Evolutionary conservation across 2,888 invertebrate species (phyloP).

Genomic region (Hesperia comma): DNA sequence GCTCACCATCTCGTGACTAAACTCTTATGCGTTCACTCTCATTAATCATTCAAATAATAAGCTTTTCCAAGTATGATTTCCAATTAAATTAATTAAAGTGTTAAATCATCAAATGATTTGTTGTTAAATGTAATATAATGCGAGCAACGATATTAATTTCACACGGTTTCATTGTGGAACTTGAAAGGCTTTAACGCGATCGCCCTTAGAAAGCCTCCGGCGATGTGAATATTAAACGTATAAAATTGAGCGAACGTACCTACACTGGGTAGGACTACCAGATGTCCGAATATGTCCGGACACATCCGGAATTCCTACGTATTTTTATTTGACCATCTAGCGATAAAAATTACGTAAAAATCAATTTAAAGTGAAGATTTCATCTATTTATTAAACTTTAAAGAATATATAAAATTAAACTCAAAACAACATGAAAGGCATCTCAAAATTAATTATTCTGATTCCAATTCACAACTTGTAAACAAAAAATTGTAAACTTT

Average conservation of each 20-base stretch:
- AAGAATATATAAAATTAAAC: too few relatives aligned
- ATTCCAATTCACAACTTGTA: too few relatives aligned
- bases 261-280: too few relatives aligned
- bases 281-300: too few relatives aligned
- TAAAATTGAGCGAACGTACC: constrained; percentile 3
- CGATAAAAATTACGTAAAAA: too few relatives aligned
- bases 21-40: neutral
- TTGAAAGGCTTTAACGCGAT: constrained; percentile 16
- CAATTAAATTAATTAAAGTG: constrained; percentile 7
- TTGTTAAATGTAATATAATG: constrained; percentile 19
- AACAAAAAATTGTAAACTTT: too few relatives aligned
- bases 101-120: constrained; percentile 19
- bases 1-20: neutral
- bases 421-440: too few relatives aligned
- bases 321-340: too few relatives aligned
- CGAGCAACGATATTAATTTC: constrained; percentile 18
- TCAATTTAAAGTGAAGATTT: too few relatives aligned
- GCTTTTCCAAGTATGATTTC: constrained; percentile 8
- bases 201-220: constrained; percentile 6
- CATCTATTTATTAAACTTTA: too few relatives aligned
- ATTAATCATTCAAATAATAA: constrained; percentile 3
- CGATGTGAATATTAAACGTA: constrained; percentile 6
- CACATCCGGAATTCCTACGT: too few relatives aligned
- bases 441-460: too few relatives aligned
- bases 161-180: constrained; percentile 15